A percentile compares a stretch with the other conserved stretches of the same genome.
Conservation (phyloP, 2,888 invertebrate species). For the Trachelus troglodyta region DNA sequence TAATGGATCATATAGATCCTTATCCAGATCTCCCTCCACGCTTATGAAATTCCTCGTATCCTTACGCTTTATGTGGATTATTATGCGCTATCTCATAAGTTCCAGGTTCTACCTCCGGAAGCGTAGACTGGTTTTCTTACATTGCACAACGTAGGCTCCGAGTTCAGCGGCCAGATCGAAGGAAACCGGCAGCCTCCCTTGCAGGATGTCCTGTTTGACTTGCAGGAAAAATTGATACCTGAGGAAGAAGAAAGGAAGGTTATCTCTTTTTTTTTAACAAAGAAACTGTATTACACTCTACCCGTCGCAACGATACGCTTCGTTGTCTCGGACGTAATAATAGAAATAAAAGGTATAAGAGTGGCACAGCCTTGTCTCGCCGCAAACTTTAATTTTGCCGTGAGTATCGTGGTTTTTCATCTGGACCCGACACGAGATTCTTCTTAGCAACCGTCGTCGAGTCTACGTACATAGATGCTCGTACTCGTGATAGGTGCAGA, state of each 20-base stretch:
- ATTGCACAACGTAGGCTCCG: slow-evolving; percentile 93
- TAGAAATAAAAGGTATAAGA: slow-evolving; percentile 4
- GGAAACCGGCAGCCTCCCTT: slow-evolving; percentile 90
- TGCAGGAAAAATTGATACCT: slow-evolving; percentile 98
- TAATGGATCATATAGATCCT: background rate
- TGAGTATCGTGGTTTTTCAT: slow-evolving; percentile 33
- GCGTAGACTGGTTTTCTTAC: slow-evolving; percentile 71
- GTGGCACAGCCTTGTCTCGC: slow-evolving; percentile 6
- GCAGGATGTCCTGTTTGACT: slow-evolving; percentile 95
- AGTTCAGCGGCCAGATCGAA: slow-evolving; percentile 93
- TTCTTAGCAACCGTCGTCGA: slow-evolving; percentile 9
- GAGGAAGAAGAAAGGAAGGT: slow-evolving; percentile 52
- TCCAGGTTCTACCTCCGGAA: background rate
- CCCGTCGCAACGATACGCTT: background rate
- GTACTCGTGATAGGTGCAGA: background rate
- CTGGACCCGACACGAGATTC: slow-evolving; percentile 24
- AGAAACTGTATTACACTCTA: background rate
- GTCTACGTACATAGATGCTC: background rate
- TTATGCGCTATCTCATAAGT: background rate
- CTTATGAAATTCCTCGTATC: background rate
- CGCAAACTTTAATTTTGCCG: slow-evolving; percentile 34
- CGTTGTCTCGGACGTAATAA: background rate
- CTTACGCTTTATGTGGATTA: background rate
- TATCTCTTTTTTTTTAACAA: background rate
- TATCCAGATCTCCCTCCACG: background rate